phyloP scores from a whole-genome alignment of 2,888 invertebrate species.

The Drosophila hamatofila region DNA sequence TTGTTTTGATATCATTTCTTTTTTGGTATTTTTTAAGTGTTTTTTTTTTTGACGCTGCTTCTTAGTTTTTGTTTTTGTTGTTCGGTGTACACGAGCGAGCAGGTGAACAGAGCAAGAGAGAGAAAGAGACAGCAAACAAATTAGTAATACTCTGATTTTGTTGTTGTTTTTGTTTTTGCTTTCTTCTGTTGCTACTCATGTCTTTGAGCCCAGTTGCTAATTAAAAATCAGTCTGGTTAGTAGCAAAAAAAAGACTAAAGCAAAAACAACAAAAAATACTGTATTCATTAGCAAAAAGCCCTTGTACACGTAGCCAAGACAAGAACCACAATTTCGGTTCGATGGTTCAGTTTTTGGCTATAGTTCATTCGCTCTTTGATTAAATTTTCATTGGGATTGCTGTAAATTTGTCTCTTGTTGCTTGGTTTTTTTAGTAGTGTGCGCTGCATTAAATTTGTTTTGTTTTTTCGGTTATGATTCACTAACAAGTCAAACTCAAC shows the following conservation, averaged over 20 bases:
- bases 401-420: slow-evolving; percentile 32
- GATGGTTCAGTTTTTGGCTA: not conserved
- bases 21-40: slow-evolving; percentile 9
- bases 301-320: slow-evolving; percentile 1
- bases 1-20: slow-evolving; percentile 9
- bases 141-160: slow-evolving; percentile 44
- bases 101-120: slow-evolving; percentile 5
- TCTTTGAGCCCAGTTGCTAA: slow-evolving; percentile 59
- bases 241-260: slow-evolving; percentile 54
- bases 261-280: slow-evolving; percentile 31
- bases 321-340: not conserved
- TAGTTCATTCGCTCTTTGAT: not conserved
- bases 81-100: slow-evolving; percentile 27
- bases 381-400: not conserved
- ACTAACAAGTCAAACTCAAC: slow-evolving; percentile 63
- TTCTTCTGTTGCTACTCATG: slow-evolving; percentile 28
- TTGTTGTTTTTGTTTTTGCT: slow-evolving; percentile 25
- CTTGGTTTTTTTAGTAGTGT: slow-evolving; percentile 63
- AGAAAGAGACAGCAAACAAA: slow-evolving; percentile 35
- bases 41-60: slow-evolving; percentile 7
- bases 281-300: slow-evolving; percentile 10
- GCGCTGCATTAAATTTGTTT: slow-evolving; percentile 51
- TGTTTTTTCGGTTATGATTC: slow-evolving; percentile 51
- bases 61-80: slow-evolving; percentile 9
- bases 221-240: slow-evolving; percentile 68